Base-by-base conservation (phyloP, 1,140 invertebrate species). In the Colletes gigas region DNA sequence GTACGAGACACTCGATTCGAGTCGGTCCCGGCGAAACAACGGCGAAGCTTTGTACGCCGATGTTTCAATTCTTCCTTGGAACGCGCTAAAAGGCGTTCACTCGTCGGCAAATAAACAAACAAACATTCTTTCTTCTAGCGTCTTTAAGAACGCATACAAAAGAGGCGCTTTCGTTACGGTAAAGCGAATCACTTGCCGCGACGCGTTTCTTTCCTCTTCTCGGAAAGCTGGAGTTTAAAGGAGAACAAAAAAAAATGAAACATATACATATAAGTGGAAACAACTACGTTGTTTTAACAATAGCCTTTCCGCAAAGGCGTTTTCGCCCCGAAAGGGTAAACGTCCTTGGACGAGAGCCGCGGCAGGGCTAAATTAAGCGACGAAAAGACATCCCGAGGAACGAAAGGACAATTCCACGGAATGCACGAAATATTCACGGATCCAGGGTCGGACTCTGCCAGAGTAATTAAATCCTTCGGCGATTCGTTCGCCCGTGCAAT, bases 391-490 rank as follows among this genome's bases (percentile, higher is more conserved):
- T 70, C 70, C 9, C 44, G 9, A 1, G 4, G 9, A 54, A 44
- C 15, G 76, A 78, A 78, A 78, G 76, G 71, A 78, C 62, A 78
- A 78, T 54, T 63, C 41, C 21, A 15, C 67, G n/a, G 14, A 17
- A 65, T 60, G 47, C 39, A 44, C 39, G 59, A 72, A 72, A 78
- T 72, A 72, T 78, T 78, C 69, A 72, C 65, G 39, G 50, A 65
- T 47, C 50, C 44, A 39, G 10, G 9, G 41, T 47, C 57, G 17
- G n/a, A 12, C 44, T 21, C 50, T 55, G 62, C 3, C 55, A 4
- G 15, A 72, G 77, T 78, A 78, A 78, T 78, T 78, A 78, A 88
- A 75, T 83, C 83, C 83, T 81, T 50, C 50, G 76, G 6, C 63
- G 82, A 89, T 74, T 81, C 72, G 67, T 62, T 60, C 67, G 44